phyloP scores from a whole-genome alignment of 2,113 vertebrate species.

The Speoplatyrhinus poulsoni region DNA sequence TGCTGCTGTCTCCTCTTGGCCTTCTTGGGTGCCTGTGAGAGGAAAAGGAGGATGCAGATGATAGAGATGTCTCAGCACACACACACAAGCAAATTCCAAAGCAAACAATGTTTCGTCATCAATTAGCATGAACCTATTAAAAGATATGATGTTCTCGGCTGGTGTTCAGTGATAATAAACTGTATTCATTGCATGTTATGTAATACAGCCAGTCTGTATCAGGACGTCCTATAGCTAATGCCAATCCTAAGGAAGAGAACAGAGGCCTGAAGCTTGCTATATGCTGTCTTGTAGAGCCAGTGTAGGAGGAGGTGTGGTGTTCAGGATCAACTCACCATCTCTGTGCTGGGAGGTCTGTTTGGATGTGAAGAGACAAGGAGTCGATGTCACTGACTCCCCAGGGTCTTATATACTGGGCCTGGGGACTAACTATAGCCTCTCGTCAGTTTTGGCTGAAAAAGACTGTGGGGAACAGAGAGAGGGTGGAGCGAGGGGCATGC shows the following conservation, averaged over 20 bases:
- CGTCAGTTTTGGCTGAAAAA: conserved; percentile 80
- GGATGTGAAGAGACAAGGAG: conserved; percentile 69
- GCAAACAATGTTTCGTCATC: no score
- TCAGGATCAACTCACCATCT: conserved; percentile 77
- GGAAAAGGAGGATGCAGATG: not conserved
- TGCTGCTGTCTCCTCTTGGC: conserved; percentile 88
- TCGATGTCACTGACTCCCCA: conserved; percentile 74
- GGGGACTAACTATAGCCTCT: conserved; percentile 77
- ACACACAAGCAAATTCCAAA: no score
- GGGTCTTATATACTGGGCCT: conserved; percentile 76
- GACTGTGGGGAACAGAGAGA: conserved; percentile 64
- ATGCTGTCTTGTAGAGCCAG: not conserved
- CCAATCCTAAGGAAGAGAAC: no score
- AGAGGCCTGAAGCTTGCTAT: not conserved
- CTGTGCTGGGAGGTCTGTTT: conserved; percentile 68
- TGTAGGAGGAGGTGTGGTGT: not conserved
- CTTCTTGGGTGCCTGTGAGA: conserved; percentile 88
- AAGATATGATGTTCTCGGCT: no score
- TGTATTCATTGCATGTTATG: no score
- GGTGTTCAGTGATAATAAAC: no score
- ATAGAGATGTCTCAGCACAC: no score
- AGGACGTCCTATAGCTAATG: no score
- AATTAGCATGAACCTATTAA: no score
- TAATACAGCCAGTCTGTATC: no score
- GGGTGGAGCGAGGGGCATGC: conserved; percentile 63